phyloP scores from a whole-genome alignment of 2,797 vertebrate species.

The Cossypha polioptera region DNA sequence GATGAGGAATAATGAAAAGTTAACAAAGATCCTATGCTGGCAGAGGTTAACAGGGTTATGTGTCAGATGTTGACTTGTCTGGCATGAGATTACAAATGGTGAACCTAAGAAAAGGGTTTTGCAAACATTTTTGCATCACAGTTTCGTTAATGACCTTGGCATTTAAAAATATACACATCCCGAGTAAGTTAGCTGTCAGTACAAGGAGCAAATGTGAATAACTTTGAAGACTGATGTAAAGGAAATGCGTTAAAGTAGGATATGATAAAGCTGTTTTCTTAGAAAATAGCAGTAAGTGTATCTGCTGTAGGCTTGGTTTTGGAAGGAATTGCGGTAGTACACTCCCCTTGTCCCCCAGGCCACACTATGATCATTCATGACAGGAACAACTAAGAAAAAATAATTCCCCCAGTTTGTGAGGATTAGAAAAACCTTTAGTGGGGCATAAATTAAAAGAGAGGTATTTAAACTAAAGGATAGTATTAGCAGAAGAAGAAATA shows the following conservation, averaged over 20 bases:
- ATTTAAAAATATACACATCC: background rate
- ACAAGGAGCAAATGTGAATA: background rate
- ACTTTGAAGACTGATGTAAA: background rate
- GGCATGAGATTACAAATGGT: background rate
- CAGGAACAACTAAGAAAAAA: background rate
- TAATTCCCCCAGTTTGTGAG: background rate
- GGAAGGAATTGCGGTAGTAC: background rate
- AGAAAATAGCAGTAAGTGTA: background rate
- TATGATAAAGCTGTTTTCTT: background rate
- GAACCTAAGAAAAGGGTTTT: background rate
- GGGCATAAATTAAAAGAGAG: background rate
- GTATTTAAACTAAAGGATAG: background rate
- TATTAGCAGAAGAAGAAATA: background rate
- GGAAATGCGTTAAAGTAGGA: background rate
- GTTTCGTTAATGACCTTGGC: background rate
- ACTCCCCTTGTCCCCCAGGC: background rate
- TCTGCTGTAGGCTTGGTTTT: background rate
- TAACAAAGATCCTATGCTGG: background rate
- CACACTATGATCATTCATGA: background rate
- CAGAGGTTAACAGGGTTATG: background rate
- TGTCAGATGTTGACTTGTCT: background rate
- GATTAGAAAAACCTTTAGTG: background rate
- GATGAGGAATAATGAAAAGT: background rate
- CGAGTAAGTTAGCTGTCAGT: background rate
- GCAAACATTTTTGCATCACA: background rate